Base-by-base conservation (phyloP, 1,140 invertebrate genomes). In the Prorops nasuta region DNA sequence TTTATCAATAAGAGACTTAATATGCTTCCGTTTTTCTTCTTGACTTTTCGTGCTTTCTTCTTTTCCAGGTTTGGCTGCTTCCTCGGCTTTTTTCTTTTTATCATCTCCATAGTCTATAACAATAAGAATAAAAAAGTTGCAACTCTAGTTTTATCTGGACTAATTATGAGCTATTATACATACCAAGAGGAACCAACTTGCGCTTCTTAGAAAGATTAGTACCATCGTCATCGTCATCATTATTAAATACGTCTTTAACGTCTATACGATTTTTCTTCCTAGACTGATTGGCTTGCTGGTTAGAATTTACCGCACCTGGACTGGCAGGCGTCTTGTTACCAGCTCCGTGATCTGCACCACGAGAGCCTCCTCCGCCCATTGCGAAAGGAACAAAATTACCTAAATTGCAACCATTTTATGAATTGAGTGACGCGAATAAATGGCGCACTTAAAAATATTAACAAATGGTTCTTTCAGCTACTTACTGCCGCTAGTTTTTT, bases 1-100 rank as follows among this genome's bases (percentile, higher is more conserved):
- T 80, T 92, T 94, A 73, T 98, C 96, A 66, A 99, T 98, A 49
- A 98, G 84, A 46, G 89, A 90, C 81, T 98, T 98, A 59, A 98
- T 96, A 71, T 95, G 88, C 64, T 93, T 92, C 38, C 92, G 80
- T 73, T 98, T 98, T 74, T 99, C 97, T 77, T 98, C 96, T 59
- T 90, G 89, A 49, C 84, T 86, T 69, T 88, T 89, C 59, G 81
- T 78, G 54, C 80, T 81, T 60, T 86, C 85, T 66, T 84, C 83
- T 57, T 86, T 85, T 15, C 79, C 77, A 69, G 84, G 79, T 71
- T 86, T 88, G 44, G 85, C 80, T 58, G 81, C 78, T 64, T 84
- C 78, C 50, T 72, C 69, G 8, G 54, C 54, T 53, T 67, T 38
- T 54, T 78, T 81, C 52, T 81, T 83, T 55, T 81, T 82, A 21